Conservation (phyloP, 2,888 invertebrate species). For the Selenia dentaria region DNA sequence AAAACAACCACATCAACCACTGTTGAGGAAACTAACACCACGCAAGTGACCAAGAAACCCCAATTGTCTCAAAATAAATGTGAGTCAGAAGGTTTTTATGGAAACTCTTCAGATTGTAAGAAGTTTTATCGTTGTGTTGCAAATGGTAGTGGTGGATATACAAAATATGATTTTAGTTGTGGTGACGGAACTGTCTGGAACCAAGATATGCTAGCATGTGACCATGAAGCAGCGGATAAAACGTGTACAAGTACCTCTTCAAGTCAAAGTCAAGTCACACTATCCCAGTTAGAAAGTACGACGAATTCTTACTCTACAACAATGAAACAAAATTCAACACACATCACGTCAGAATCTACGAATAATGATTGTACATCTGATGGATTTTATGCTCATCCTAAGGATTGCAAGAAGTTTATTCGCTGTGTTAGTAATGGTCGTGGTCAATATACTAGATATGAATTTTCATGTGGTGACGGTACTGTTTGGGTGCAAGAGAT, state of each 20-base stretch:
- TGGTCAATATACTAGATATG: slow-evolving; percentile 77
- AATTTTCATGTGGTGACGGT: slow-evolving; percentile 87
- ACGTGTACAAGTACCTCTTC: slow-evolving; percentile 32
- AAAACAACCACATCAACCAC: slow-evolving; percentile 5
- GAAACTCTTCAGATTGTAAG: slow-evolving; percentile 86
- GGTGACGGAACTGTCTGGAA: slow-evolving; percentile 89
- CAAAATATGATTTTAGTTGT: slow-evolving; percentile 88
- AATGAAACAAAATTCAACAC: slow-evolving; percentile 18
- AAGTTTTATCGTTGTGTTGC: slow-evolving; percentile 90
- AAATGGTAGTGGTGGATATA: slow-evolving; percentile 83
- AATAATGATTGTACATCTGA: slow-evolving; percentile 79
- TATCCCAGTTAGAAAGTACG: slow-evolving; percentile 16
- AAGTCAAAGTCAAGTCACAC: slow-evolving; percentile 8
- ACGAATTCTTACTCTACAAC: slow-evolving; percentile 26
- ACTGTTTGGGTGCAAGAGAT: slow-evolving; percentile 89
- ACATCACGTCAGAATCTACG: slow-evolving; percentile 29
- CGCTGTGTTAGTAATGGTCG: slow-evolving; percentile 85
- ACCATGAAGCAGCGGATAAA: slow-evolving; percentile 62
- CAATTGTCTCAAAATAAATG: slow-evolving; percentile 56
- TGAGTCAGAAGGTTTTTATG: slow-evolving; percentile 87
- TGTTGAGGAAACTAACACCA: slow-evolving; percentile 5
- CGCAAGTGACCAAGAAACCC: slow-evolving; percentile 30
- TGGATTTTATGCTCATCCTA: slow-evolving; percentile 88
- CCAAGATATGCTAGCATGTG: slow-evolving; percentile 81
- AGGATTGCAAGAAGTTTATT: slow-evolving; percentile 90